Evolutionary conservation across 1,140 invertebrate genomes (phyloP), one percentile per base, ranked within the genome.

Genomic region (Dinothrombium tinctorium): DNA sequence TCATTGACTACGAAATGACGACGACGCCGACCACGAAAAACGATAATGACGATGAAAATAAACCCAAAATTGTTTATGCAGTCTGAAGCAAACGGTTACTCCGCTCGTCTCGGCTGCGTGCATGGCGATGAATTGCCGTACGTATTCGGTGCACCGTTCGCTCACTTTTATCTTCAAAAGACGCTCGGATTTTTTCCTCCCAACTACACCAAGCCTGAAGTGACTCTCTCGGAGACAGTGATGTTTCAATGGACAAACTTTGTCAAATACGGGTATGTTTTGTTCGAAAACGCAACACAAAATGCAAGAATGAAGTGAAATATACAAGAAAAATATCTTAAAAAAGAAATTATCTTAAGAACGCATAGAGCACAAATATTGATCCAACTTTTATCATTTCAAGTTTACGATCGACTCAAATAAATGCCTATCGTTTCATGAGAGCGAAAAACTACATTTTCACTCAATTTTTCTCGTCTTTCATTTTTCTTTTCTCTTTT

Each of bases 211-310:
- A 78, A 76, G 56, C 69, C 74, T 15, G 89, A 96, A 64, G 68
- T 76, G 39, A 69, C 74, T 37, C 64, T 96, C 5, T 77, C 84
- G 1, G 81, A 92, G 60, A 77, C 76, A 41, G 76, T 90, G 36
- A 92, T 96, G 67, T 71, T 76, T 21, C 90, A 89, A 55, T 77
- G 87, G 62, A 75, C 81, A n/a, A 96, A 95, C 64, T 98, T 98
- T 57, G 83, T 82, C 11, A 78, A 80, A 89, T 95, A 65, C 53
- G 51, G 22, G 49, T 37, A 32, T 31, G 14, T 43, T 29, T 11
- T 3, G 4, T n/a, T n/a, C n/a, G 28, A 29, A 29, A 2, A 2
- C 28, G 11, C 28, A n/a, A 8, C 28, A n/a, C 15, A 15, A 29
- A 11, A 11, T 29, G 2, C 28, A 29, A n/a, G 11, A 29, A 4